A percentile compares a stretch with the other conserved stretches of the same genome.
phyloP scores from a whole-genome alignment of 2,888 invertebrate genomes.

The Tetranychus truncatus region DNA sequence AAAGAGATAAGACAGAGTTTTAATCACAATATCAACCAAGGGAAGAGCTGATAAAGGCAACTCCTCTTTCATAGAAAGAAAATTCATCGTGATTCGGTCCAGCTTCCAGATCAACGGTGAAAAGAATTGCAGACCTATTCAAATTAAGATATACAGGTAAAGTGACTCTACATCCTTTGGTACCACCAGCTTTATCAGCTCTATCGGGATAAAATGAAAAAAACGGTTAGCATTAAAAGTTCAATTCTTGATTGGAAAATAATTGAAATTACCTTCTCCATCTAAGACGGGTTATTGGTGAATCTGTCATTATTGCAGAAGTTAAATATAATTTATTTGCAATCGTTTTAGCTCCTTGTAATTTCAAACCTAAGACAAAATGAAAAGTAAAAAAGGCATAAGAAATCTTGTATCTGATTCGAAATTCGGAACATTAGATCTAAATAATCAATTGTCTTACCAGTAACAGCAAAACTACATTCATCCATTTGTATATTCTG shows the following conservation, averaged over 20 bases:
- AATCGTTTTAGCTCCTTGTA: constrained; percentile 87
- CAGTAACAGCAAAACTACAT: constrained; percentile 36
- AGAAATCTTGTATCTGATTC: not conserved
- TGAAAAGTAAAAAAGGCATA: not conserved
- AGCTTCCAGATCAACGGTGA: constrained; percentile 81
- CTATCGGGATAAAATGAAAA: constrained; percentile 11
- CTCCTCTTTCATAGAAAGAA: constrained; percentile 94
- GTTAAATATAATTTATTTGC: constrained; percentile 67
- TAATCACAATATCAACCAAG: not conserved
- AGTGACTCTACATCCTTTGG: constrained; percentile 41
- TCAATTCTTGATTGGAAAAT: not conserved
- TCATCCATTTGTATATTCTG: constrained; percentile 32
- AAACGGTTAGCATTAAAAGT: no score
- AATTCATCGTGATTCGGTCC: constrained; percentile 76
- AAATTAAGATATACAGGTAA: constrained; percentile 94
- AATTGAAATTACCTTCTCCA: constrained; percentile 41
- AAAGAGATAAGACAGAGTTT: not conserved
- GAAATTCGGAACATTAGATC: not conserved
- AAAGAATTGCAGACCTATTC: constrained; percentile 76
- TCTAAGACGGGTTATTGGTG: constrained; percentile 67
- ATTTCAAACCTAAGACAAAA: constrained; percentile 50
- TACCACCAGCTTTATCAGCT: not conserved
- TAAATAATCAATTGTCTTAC: constrained; percentile 27
- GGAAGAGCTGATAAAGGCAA: constrained; percentile 66
- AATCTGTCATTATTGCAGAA: constrained; percentile 81